Evolutionary conservation across 2,797 vertebrate genomes (phyloP).

Genomic region (Cercopithecus neglectus): DNA sequence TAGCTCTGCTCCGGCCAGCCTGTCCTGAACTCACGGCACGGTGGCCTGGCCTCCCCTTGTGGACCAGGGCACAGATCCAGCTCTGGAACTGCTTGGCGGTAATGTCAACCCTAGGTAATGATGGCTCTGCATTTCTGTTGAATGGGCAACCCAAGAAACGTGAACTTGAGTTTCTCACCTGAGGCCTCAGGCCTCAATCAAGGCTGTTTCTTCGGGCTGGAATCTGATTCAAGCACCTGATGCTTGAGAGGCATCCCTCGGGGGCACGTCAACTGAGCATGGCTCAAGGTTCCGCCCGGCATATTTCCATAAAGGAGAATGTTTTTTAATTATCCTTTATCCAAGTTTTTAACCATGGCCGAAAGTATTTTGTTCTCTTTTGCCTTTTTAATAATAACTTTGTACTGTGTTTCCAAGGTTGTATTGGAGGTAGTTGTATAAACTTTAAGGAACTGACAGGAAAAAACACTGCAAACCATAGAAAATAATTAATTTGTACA

Average conservation of each 20-base stretch:
- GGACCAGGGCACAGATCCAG: neutral
- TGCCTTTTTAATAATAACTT: neutral
- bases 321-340: neutral
- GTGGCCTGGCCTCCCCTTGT: neutral
- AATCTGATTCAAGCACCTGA: neutral
- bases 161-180: accelerated
- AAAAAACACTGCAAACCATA: neutral
- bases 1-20: accelerated
- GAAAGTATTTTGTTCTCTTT: neutral
- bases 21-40: no score
- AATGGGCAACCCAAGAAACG: neutral
- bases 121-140: no score
- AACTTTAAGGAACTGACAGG: neutral
- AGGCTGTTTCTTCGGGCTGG: neutral
- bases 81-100: neutral
- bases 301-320: neutral
- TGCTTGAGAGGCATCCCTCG: neutral
- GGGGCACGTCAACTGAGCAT: no score
- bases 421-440: no score
- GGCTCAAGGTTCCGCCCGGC: accelerated
- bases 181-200: neutral
- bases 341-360: neutral
- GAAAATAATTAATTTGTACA: neutral
- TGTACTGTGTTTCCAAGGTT: neutral
- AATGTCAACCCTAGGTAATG: accelerated